Evolutionary conservation across 1,140 invertebrate genomes (phyloP), one percentile per base, ranked within the genome.

Genomic region (Drosophila dunni): DNA sequence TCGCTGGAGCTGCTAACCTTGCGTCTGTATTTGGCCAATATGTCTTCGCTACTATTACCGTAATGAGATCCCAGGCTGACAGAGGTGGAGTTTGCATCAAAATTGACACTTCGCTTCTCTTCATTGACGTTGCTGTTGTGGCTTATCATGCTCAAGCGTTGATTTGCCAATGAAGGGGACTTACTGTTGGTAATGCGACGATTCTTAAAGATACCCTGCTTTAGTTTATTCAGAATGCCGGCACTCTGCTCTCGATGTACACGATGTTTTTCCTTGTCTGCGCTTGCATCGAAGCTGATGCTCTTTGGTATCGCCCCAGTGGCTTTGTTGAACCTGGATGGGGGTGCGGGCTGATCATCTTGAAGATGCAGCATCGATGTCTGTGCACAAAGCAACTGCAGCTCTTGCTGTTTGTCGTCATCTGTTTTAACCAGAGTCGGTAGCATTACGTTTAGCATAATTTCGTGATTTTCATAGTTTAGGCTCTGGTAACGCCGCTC

Each of bases 1-100:
- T 94, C 94, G 64, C 93, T 94, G 17, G 94, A 93, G 24, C 93
- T 93, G 75, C 95, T 95, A 0, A 95, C 94, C 93, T 98, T 98
- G 51, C 96, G 95, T 11, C 98, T 94, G 92, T 99, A 99, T 91
- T 99, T 99, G 24, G 97, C 98, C 75, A 99, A 94, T 84, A 99
- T 99, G 86, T 99, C 98, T 90, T 99, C 98, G 10, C 96, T 91
- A 24, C 79, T 92, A 86, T 92, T 91, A 86, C 89, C 82, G 69
- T 79, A 88, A 42, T 77, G 72, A 46, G 46, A 54, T 56, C 75
- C 71, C 24, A 79, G 77, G 53, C 57, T 62, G 29, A 71, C 61
- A 54, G 74, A 75, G 33, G 68, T 60, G 67, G 75, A 36, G 24
- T 42, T 75, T 4, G 84, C 92, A 38, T 89, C 93, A 34, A 92